These are phyloP conservation scores for Xenentodon cancila DNA, from an alignment of 2,797 vertebrate genomes.

Conservation along the genomic window DNA sequence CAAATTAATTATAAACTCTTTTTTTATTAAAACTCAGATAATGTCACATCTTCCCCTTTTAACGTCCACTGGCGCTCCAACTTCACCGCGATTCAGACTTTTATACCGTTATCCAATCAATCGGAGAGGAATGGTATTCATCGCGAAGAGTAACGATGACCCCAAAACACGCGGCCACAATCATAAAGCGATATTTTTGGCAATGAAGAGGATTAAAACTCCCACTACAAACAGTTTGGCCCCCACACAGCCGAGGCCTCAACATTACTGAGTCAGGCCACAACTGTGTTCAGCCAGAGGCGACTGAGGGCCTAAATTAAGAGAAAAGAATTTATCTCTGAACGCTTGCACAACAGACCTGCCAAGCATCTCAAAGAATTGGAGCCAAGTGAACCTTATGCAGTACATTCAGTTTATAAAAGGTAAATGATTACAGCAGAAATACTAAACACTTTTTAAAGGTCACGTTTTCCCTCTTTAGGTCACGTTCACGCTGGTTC, in stretches of 20 bases:
- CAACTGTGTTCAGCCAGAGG: neutral
- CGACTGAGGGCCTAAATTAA: neutral
- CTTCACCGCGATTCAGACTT: neutral
- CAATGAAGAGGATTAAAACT: neutral
- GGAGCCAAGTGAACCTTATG: too few species aligned
- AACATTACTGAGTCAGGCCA: neutral
- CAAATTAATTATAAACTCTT: neutral
- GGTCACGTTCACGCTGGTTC: too few species aligned
- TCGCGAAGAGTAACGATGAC: neutral
- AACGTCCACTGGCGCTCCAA: neutral
- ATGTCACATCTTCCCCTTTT: too few species aligned
- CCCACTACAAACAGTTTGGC: neutral
- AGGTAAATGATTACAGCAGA: too few species aligned
- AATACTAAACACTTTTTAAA: too few species aligned
- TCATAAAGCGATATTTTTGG: neutral
- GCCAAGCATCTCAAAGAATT: slow-evolving; percentile 4
- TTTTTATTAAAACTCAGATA: neutral
- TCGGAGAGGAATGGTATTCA: neutral
- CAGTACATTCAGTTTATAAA: too few species aligned
- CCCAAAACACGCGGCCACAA: neutral
- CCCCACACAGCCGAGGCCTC: neutral
- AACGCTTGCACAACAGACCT: neutral
- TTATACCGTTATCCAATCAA: neutral
- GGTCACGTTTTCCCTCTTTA: too few species aligned
- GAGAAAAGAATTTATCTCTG: neutral